A percentile compares a stretch with the other conserved stretches of the same genome.
These are phyloP conservation scores for Ormyrus labotus DNA, from an alignment of 2,888 invertebrate species.

Conservation along the genomic window DNA sequence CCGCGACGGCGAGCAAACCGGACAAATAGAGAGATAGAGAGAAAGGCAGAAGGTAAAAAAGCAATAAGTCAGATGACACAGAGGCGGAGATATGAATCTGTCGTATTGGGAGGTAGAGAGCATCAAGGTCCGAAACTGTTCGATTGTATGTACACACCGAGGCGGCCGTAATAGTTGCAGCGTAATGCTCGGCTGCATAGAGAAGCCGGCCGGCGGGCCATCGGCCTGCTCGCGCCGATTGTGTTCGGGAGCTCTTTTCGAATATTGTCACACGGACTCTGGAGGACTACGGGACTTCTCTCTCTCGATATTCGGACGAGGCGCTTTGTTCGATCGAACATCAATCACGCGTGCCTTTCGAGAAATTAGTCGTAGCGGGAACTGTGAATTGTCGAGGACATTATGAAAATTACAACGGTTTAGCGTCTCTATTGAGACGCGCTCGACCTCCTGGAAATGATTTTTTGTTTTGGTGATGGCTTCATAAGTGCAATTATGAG, in stretches of 20 bases:
- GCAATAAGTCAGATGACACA: conserved; percentile 55
- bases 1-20: background rate
- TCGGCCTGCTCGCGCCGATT: conserved; percentile 26
- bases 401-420: conserved; percentile 28
- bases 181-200: conserved; percentile 37
- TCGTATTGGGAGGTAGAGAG: conserved; percentile 54
- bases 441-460: too few species aligned
- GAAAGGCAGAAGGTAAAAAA: conserved; percentile 29
- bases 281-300: background rate
- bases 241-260: conserved; percentile 13
- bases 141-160: conserved; percentile 1
- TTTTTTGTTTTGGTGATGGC: too few species aligned
- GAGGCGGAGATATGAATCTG: conserved; percentile 47
- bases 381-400: conserved; percentile 26
- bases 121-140: conserved; percentile 38
- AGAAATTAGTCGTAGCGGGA: conserved; percentile 24
- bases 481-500: too few species aligned
- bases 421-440: too few species aligned
- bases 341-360: conserved; percentile 37
- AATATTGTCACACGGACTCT: conserved; percentile 36
- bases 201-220: conserved; percentile 28
- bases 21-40: conserved; percentile 13
- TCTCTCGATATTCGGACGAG: background rate
- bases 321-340: conserved; percentile 18
- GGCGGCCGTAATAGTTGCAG: conserved; percentile 50